A percentile compares a stretch with the other conserved stretches of the same genome.
These are phyloP conservation scores for Agrochola lota DNA, from an alignment of 2,888 invertebrate genomes.

Conservation along the genomic window DNA sequence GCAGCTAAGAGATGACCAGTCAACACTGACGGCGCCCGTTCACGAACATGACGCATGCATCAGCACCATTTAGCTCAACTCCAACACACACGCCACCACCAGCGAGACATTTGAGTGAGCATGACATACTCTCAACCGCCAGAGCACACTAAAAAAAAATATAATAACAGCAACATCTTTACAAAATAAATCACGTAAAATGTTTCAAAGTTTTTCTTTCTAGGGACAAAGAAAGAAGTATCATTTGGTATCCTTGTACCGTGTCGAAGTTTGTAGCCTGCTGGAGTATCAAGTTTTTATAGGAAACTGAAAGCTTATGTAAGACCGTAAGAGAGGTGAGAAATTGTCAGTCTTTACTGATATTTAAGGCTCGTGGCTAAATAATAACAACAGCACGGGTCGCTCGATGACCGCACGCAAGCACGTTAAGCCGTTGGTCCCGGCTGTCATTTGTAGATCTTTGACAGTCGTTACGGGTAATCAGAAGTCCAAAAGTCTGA, in stretches of 20 bases:
- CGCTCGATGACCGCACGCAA: background rate
- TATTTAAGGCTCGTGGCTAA: background rate
- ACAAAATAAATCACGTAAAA: slow-evolving; percentile 46
- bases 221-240: slow-evolving; percentile 35
- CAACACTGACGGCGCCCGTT: too few relatives aligned
- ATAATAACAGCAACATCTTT: slow-evolving; percentile 4
- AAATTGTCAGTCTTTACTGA: background rate
- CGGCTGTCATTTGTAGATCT: too few relatives aligned
- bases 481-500: too few relatives aligned
- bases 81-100: too few relatives aligned
- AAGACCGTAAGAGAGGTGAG: background rate
- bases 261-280: slow-evolving; percentile 26
- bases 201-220: slow-evolving; percentile 48
- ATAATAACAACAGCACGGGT: background rate
- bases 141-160: too few relatives aligned
- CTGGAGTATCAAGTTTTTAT: background rate
- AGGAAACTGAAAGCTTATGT: background rate
- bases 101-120: too few relatives aligned
- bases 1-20: too few relatives aligned
- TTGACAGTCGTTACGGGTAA: too few relatives aligned
- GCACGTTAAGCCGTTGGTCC: too few relatives aligned
- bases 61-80: too few relatives aligned
- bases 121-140: too few relatives aligned
- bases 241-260: slow-evolving; percentile 35
- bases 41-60: too few relatives aligned